Evolutionary conservation across 2,113 vertebrate species (phyloP).

Genomic region (Mesoclemmys tuberculata): DNA sequence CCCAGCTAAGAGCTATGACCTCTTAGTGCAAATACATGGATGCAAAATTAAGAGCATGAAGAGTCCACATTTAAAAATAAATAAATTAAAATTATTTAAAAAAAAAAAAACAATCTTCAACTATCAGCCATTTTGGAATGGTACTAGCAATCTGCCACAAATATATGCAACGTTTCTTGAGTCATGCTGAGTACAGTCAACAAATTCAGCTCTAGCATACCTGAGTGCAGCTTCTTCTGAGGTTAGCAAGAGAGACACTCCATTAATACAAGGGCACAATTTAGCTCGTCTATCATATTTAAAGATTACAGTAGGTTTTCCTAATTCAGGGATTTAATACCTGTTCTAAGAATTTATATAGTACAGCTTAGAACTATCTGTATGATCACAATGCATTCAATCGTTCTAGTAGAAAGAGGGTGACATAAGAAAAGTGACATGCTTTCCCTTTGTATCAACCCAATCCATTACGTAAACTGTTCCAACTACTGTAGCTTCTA

Average conservation of each 20-base stretch:
- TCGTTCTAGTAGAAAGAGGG: background rate
- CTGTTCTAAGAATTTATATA: background rate
- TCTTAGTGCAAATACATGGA: conserved; percentile 62
- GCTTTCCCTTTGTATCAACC: background rate
- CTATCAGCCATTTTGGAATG: conserved; percentile 51
- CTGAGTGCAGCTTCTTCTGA: background rate
- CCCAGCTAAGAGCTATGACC: conserved; percentile 63
- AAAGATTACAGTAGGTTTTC: background rate
- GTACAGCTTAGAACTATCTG: background rate
- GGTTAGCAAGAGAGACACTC: background rate
- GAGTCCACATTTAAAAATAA: background rate
- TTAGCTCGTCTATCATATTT: background rate
- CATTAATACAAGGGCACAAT: background rate
- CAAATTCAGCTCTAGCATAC: background rate
- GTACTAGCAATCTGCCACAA: background rate
- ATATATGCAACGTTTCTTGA: background rate
- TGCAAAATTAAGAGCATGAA: conserved; percentile 62
- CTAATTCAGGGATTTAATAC: background rate
- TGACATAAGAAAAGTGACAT: background rate
- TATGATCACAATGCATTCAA: background rate
- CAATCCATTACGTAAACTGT: background rate
- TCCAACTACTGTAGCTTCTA: background rate
- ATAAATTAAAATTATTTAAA: too few species aligned
- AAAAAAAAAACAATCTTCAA: conserved; percentile 46
- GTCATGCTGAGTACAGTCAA: background rate